A percentile compares a stretch with the other conserved stretches of the same genome.
These are phyloP conservation scores for Catostomus latipinnis DNA, from an alignment of 2,797 vertebrate genomes.

Conservation along the genomic window DNA sequence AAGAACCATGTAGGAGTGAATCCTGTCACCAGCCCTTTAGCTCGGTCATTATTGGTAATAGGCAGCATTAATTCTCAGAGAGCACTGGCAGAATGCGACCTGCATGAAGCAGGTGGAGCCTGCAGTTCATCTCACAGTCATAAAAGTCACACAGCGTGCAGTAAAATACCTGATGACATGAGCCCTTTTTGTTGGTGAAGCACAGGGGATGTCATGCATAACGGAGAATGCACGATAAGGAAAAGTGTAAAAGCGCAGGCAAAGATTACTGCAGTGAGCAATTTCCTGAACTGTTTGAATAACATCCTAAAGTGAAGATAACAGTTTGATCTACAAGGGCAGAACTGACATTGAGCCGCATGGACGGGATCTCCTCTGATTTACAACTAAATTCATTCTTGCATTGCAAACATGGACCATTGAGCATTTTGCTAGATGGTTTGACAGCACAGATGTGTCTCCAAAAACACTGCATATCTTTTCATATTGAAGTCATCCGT, in stretches of 20 bases:
- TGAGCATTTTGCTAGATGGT: not conserved
- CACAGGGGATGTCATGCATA: slow-evolving; percentile 28
- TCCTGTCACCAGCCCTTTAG: slow-evolving; percentile 7
- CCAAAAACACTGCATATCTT: too few relatives aligned
- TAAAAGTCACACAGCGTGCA: slow-evolving; percentile 47
- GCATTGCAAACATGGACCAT: not conserved
- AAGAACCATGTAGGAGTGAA: slow-evolving; percentile 24
- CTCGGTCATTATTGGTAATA: slow-evolving; percentile 48
- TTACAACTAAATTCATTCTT: not conserved
- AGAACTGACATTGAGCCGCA: slow-evolving; percentile 12
- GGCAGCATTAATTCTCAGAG: slow-evolving; percentile 40
- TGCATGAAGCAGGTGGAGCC: slow-evolving; percentile 43
- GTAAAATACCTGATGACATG: slow-evolving; percentile 57
- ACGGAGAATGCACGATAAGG: slow-evolving; percentile 23
- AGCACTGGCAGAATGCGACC: slow-evolving; percentile 34
- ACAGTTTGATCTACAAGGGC: slow-evolving; percentile 71
- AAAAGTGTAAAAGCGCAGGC: not conserved
- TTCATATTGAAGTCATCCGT: too few relatives aligned
- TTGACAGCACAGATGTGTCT: not conserved
- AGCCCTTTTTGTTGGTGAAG: slow-evolving; percentile 31
- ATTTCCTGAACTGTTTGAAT: slow-evolving; percentile 44
- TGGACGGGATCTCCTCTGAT: not conserved
- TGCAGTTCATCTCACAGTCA: slow-evolving; percentile 56
- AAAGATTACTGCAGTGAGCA: slow-evolving; percentile 37
- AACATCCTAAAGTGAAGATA: slow-evolving; percentile 67